Conservation (phyloP, 2,888 invertebrate genomes). For the Halictus quadricinctus region DNA sequence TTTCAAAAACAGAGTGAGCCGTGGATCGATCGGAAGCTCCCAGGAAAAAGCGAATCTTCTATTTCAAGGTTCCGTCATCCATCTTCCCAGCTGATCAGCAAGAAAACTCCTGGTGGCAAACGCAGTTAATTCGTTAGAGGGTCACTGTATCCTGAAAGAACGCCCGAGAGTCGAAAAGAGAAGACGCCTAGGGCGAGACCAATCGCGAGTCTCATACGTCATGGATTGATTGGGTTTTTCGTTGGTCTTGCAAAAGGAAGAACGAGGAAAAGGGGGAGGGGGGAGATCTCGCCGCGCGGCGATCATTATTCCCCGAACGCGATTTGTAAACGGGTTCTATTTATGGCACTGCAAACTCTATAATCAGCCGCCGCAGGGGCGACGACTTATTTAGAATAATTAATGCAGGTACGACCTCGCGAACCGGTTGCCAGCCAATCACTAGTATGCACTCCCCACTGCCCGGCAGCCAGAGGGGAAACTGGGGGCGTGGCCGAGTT, state of each 20-base stretch:
- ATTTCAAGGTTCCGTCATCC: constrained; percentile 19
- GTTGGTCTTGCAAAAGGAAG: constrained; percentile 51
- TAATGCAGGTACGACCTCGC: constrained; percentile 78
- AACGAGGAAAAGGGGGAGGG: constrained; percentile 42
- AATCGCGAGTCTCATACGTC: constrained; percentile 65
- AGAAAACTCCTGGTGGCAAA: constrained; percentile 29
- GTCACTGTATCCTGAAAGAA: constrained; percentile 20
- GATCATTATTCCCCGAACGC: constrained; percentile 74
- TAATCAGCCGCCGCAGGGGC: constrained; percentile 79
- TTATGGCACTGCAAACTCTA: constrained; percentile 81
- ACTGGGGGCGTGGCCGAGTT: constrained; percentile 64
- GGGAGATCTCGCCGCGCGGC: constrained; percentile 58
- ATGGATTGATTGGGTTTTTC: constrained; percentile 72
- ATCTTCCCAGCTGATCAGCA: constrained; percentile 32
- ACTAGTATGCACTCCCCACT: constrained; percentile 64
- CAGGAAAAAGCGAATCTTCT: no score
- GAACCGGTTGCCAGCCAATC: constrained; percentile 75
- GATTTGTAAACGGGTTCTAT: constrained; percentile 81
- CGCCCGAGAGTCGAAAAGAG: constrained; percentile 37
- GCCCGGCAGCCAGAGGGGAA: constrained; percentile 66
- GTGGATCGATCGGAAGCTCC: neutral
- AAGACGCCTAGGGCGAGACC: constrained; percentile 64
- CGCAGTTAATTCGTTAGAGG: constrained; percentile 56
- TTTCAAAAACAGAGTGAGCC: neutral
- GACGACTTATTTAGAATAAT: constrained; percentile 82